A percentile compares a stretch with the other conserved stretches of the same genome.
Evolutionary conservation across 2,888 invertebrate species (phyloP).

Genomic region (Patella ulyssiponensis): DNA sequence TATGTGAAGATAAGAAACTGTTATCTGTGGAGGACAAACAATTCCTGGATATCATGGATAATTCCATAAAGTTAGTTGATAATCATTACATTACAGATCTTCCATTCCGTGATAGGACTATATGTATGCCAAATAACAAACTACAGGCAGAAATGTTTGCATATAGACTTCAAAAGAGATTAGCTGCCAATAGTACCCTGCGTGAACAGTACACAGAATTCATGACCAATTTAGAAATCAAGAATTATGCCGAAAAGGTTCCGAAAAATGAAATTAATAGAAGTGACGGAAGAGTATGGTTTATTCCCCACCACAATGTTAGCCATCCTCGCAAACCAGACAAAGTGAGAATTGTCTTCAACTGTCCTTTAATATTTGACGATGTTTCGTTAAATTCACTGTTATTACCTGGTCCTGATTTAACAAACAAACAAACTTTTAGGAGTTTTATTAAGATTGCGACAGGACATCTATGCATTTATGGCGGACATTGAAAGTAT

Average conservation of each 20-base stretch:
- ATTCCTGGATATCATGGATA: conserved; percentile 19
- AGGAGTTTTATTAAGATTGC: conserved; percentile 40
- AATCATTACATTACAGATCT: conserved; percentile 25
- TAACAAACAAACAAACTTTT: conserved; percentile 41
- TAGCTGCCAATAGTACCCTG: conserved; percentile 9
- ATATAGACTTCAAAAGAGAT: conserved; percentile 13
- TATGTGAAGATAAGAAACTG: conserved; percentile 77
- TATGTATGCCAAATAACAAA: conserved; percentile 21
- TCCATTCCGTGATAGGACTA: conserved; percentile 17
- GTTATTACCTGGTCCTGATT: conserved; percentile 42
- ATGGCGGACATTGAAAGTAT: conserved; percentile 40
- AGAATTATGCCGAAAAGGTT: conserved; percentile 19
- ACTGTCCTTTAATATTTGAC: conserved; percentile 34
- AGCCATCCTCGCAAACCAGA: conserved; percentile 18
- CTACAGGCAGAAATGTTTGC: conserved; percentile 15
- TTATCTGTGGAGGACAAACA: conserved; percentile 21
- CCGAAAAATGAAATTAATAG: background rate
- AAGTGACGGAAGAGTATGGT: conserved; percentile 18
- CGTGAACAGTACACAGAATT: conserved; percentile 16
- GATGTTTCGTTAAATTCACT: conserved; percentile 38
- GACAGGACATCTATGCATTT: conserved; percentile 38
- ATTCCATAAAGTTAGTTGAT: conserved; percentile 16
- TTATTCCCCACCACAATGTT: conserved; percentile 6
- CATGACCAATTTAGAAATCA: conserved; percentile 13
- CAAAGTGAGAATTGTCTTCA: conserved; percentile 37